Base-by-base conservation (phyloP, 1,140 invertebrate genomes). In the Rhysida immarginata region DNA sequence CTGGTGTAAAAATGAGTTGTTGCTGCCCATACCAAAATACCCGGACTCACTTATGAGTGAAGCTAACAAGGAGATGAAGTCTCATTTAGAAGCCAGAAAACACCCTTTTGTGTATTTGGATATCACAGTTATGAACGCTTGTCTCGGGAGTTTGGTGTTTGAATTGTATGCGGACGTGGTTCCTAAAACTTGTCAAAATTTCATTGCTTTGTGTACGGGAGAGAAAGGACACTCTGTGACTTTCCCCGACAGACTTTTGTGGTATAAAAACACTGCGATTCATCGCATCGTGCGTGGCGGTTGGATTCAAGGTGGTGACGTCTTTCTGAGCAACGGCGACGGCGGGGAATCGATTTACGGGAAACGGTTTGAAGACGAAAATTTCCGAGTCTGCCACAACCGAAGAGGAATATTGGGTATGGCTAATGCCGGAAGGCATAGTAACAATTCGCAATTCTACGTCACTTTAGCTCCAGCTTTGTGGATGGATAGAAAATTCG, bases 231-330 rank as follows among this genome's bases (percentile, higher is more conserved):
- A 46, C 5, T 20, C 44, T 8, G 20, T 5, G 16, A 23, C 8
- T 46, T 8, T 8, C 5, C 8, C 20, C 8, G 20, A 46, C 16
- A n/a, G n/a, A n/a, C n/a, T n/a, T n/a, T 20, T 46, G 5, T 5
- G 20, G 5, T 46, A 46, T 46, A 20, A 5, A 46, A 23, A 23
- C n/a, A 11, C n/a, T 46, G 8, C 18, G 5, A 46, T 46, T 46
- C 44, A 46, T 46, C 3, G 49, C 8, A 51, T 51, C 5, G 49
- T 51, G 49, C 49, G 23, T 16, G 8, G 13, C 8, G 49, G 49
- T 11, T 51, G 49, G 49, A 25, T 51, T 26, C 49, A 51, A 51
- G 49, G 49, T 5, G 44, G 44, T 5, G 49, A 51, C 49, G 26
- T 51, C 13, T 3, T 51, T 13, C 14, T 13, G 26, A 21, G 24